Base-by-base conservation (phyloP, 2,113 vertebrate species). In the Agapornis roseicollis region DNA sequence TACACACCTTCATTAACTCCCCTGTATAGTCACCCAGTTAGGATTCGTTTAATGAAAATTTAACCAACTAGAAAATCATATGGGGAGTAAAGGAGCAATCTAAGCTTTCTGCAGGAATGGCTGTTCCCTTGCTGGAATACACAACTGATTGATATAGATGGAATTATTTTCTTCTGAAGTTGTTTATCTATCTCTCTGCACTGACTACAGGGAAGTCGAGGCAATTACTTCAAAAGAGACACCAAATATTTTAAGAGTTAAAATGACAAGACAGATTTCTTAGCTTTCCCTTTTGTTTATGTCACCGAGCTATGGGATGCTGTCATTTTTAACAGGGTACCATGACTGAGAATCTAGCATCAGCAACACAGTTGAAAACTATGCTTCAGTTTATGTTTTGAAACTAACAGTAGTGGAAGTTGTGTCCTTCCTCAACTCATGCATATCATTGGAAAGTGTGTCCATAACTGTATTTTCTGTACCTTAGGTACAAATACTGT, bases 91-190 rank as follows among this genome's bases (percentile, higher is more conserved):
- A 94, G 5, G 83, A 95, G 81, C 68, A 86, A 83, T 76, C 68
- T 71, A 71, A 80, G 94, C 73, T 94, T 93, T 97, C 94, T 92
- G 73, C 61, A 47, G 93, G 80, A 93, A 96, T 80, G 89, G 73
- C 73, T 86, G 95, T 94, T 96, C 88, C 80, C 83, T 94, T 33
- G 2, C 89, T 71, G 93, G 65, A 70, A 89, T 70, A 53, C 42
- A 29, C 0, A 0, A 55, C 77, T 96, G 89, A 89, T 88, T 96
- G 89, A 87, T 86, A 84, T 1, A 90, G 85, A 85, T 2, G 7
- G 80, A 93, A 86, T 92, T 86, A 81, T 81, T 94, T 94, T 55
- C 90, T 90, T 90, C 94, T 90, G 77, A 94, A 94, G 86, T 92
- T 94, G 88, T 95, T 96, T 93, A 52, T 79, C 69, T 93, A n/a